Percentiles rank a stretch among this genome's conserved stretches.
These are phyloP conservation scores for Dione juno DNA, from an alignment of 2,888 invertebrate genomes.

Conservation along the genomic window DNA sequence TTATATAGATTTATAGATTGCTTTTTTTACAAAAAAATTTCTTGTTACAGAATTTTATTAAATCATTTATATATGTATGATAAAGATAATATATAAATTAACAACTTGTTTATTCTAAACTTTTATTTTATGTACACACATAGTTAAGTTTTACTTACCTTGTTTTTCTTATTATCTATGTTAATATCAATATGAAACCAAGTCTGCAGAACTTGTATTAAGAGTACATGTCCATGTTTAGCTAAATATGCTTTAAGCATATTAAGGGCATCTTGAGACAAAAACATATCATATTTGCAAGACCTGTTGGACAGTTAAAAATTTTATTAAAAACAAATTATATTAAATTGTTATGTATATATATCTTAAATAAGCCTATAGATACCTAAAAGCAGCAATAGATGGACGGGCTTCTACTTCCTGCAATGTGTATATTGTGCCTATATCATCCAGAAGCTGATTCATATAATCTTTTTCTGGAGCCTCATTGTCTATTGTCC, in stretches of 20 bases:
- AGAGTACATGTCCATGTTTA: conserved; percentile 87
- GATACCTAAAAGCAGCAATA: conserved; percentile 85
- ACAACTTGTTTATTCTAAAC: too few species aligned
- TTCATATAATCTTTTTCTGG: conserved; percentile 81
- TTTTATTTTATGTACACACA: neutral
- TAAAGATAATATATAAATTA: too few species aligned
- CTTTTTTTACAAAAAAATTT: too few species aligned
- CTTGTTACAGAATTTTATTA: too few species aligned
- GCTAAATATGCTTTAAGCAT: conserved; percentile 86
- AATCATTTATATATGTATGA: too few species aligned
- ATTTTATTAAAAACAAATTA: neutral
- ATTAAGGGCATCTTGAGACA: conserved; percentile 86
- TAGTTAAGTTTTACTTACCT: conserved; percentile 57
- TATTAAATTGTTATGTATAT: neutral
- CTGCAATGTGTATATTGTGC: conserved; percentile 82
- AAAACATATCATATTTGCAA: conserved; percentile 87
- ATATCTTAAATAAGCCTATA: neutral
- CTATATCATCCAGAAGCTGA: conserved; percentile 79
- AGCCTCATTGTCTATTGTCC: conserved; percentile 81
- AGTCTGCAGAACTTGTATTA: conserved; percentile 86
- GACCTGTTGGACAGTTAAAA: conserved; percentile 71
- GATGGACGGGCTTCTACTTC: conserved; percentile 85
- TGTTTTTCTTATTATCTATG: conserved; percentile 71
- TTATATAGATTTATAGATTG: too few species aligned
- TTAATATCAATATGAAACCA: conserved; percentile 86